Base-by-base conservation (phyloP, 2,888 invertebrate genomes). In the Leucozona laternaria region DNA sequence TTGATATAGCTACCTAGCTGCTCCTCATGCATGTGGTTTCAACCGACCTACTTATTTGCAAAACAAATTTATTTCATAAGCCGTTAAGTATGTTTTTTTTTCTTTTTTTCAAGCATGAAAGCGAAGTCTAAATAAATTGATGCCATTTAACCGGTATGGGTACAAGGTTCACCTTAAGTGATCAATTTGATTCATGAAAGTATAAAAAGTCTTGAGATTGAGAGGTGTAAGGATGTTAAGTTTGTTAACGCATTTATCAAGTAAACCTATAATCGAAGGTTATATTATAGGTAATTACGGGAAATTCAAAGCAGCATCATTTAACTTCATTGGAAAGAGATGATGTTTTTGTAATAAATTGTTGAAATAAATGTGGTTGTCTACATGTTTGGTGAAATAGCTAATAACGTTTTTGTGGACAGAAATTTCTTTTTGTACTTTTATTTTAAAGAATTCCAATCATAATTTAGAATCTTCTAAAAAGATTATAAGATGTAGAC, bases 41-140 rank as follows among this genome's bases (percentile, higher is more conserved):
- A n/a, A n/a, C n/a, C n/a, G 48, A 64, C 60, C 68, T 73, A 53
- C 62, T 68, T 79, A 57, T 83, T 83, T 73, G 73, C 48, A 48
- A 73, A 78, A 79, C 60, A 83, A 79, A 83, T 79, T 79, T 83
- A 79, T 78, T 70, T 68, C 68, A 55, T 73, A 62, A 79, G 62
- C 48, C 70, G 79, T 50, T 83, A 68, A 55, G 60, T 20, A 50
- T 37, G 7, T 43, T 40, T n/a, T n/a, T 13, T 60, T 76, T n/a
- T 13, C 53, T 76, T 62, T 60, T 76, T 55, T 6, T 50, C 8
- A 45, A 11, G 11, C 25, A 28, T 2, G 25, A 34, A 4, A 20
- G 45, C 2, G 53, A 17, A 57, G 40, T 48, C 28, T 53, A 58
- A 40, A 58, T 57, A 58, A 72, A 66, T 77, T 64, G 58, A 13